Evolutionary conservation across 2,888 invertebrate genomes (phyloP), one percentile per base, ranked within the genome.

Genomic region (Drosophila helvetica): DNA sequence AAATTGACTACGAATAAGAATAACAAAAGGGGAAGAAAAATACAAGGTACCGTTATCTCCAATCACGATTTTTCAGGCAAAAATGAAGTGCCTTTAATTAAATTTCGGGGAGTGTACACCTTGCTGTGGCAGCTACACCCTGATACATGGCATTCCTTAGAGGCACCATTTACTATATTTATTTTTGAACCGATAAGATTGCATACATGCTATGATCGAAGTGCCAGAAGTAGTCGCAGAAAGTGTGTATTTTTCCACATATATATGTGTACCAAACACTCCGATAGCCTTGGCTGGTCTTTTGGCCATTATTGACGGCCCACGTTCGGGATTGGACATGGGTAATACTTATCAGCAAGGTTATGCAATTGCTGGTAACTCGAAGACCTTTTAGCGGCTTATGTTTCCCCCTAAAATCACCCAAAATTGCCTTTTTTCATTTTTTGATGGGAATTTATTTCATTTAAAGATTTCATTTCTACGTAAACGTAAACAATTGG

Each of bases 131-230:
- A 25, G 30, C 30, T 10, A 10, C 33, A 12, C 33, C 33, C 33
- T 3, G 33, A 12, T 10, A 30, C 30, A 12, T 38, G 2, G 38
- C 38, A 38, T 38, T 38, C n/a, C 38, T n/a, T 30, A 30, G 30
- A 10, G 30, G 0, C 10, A 17, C 10, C 46, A 18, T 38, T 57
- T 53, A 47, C 25, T 46, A 56, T 33, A 22, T 38, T 57, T 53
- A 47, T 33, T 46, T 61, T n/a, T n/a, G n/a, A 42, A 52, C 50
- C 62, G 83, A 84, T 84, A 86, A 84, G 83, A 84, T 84, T 88
- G 76, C 66, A 8, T 83, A 73, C 66, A 47, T 19, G 65, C 61
- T 51, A 45, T 46, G 51, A 59, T 64, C 63, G 45, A 79, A 73
- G 56, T 6, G 66, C 27, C 46, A 30, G 52, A 64, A 25, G 12